These are phyloP conservation scores for Laterallus jamaicensis DNA, from an alignment of 2,113 vertebrate species.

Conservation along the genomic window DNA sequence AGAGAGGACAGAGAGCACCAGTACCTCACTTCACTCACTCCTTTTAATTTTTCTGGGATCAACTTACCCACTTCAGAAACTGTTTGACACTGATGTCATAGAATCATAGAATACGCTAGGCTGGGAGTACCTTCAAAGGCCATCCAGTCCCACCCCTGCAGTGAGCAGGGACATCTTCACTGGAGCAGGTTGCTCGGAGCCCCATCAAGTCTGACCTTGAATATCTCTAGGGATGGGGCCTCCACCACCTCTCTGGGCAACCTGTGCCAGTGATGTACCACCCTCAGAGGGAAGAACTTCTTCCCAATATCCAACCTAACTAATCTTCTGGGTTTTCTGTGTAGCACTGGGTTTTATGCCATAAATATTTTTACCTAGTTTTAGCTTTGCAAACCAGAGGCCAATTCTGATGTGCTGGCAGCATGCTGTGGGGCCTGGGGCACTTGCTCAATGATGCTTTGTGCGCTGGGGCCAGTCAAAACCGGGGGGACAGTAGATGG, in stretches of 20 bases:
- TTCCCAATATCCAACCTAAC: too few relatives aligned
- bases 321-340: neutral
- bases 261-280: too few relatives aligned
- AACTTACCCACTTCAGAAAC: neutral
- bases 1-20: neutral
- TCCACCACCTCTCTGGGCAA: too few relatives aligned
- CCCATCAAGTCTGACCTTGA: too few relatives aligned
- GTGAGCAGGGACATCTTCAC: too few relatives aligned
- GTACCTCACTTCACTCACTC: neutral
- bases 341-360: neutral
- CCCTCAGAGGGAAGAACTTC: too few relatives aligned
- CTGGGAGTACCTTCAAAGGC: too few relatives aligned
- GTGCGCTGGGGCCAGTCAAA: accelerated
- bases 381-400: neutral
- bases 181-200: too few relatives aligned
- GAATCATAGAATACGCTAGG: too few relatives aligned
- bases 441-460: accelerated
- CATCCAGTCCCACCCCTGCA: too few relatives aligned
- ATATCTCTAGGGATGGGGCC: too few relatives aligned
- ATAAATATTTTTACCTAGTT: neutral
- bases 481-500: accelerated
- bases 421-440: accelerated
- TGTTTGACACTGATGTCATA: neutral
- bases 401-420: accelerated
- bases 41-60: neutral